A percentile compares a stretch with the other conserved stretches of the same genome.
Evolutionary conservation across 2,113 vertebrate genomes (phyloP).

Genomic region (Daphoenositta chrysoptera): DNA sequence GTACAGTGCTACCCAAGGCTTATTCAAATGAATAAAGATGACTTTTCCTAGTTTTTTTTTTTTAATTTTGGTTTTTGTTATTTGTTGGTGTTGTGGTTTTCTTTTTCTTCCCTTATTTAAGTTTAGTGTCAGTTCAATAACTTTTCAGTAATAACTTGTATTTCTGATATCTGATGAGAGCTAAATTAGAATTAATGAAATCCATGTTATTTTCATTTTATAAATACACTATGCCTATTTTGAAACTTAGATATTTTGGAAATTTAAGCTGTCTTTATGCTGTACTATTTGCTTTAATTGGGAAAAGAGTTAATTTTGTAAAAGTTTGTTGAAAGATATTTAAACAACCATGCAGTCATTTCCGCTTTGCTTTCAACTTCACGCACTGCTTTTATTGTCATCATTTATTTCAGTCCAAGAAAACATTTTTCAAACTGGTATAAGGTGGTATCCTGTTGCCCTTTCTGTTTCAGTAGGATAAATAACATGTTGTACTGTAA

Average conservation of each 20-base stretch:
- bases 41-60: not conserved
- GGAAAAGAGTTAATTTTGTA: not conserved
- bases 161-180: not conserved
- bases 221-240: not conserved
- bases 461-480: not conserved
- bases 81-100: accelerated
- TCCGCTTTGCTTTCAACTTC: not conserved
- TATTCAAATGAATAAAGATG: not conserved
- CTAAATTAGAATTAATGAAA: not conserved
- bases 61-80: not conserved
- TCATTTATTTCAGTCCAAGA: not conserved
- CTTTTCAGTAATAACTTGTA: not conserved
- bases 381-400: not conserved
- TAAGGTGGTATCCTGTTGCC: not conserved
- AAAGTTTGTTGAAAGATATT: not conserved
- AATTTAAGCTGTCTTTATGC: not conserved
- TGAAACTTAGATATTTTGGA: not conserved
- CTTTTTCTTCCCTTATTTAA: not conserved
- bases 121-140: not conserved
- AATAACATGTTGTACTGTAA: not conserved
- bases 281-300: not conserved
- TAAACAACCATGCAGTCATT: not conserved
- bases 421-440: not conserved
- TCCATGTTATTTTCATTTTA: not conserved
- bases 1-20: not conserved